A percentile compares a stretch with the other conserved stretches of the same genome.
These are phyloP conservation scores for Noctua comes DNA, from an alignment of 2,888 invertebrate species.

Conservation along the genomic window DNA sequence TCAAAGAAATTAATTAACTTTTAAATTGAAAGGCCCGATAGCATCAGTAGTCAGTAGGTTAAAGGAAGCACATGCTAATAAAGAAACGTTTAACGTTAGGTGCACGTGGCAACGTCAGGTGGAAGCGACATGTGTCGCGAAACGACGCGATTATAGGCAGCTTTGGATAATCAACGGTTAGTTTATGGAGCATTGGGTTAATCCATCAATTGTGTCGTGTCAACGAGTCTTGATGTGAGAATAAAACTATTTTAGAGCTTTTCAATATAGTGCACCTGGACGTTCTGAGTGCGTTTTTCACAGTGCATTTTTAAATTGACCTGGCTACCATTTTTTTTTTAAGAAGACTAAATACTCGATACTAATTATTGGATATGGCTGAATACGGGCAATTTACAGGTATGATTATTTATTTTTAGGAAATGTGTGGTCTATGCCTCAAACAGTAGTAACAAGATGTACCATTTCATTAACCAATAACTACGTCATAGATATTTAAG, in stretches of 20 bases:
- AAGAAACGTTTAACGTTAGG: constrained; percentile 62
- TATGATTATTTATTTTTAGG: too few species aligned
- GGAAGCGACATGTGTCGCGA: constrained; percentile 79
- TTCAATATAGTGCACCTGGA: neutral
- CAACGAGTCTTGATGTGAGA: constrained; percentile 21
- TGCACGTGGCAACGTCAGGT: constrained; percentile 82
- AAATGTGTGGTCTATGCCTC: too few species aligned
- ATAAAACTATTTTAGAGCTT: constrained; percentile 4
- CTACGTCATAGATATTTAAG: too few species aligned
- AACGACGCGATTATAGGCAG: constrained; percentile 64
- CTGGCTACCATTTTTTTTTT: neutral
- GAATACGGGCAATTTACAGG: neutral
- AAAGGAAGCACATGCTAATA: constrained; percentile 64
- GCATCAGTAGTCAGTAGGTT: constrained; percentile 27
- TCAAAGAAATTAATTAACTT: constrained; percentile 13
- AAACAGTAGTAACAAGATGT: too few species aligned
- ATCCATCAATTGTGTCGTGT: constrained; percentile 16
- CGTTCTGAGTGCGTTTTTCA: neutral
- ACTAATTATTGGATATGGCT: too few species aligned
- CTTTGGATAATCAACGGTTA: constrained; percentile 37
- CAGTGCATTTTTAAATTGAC: neutral
- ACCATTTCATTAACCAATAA: too few species aligned
- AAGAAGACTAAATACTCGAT: neutral
- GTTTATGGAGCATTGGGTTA: constrained; percentile 27
- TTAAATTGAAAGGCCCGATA: constrained; percentile 9